These are phyloP conservation scores for Drosophila fulvimacula DNA, from an alignment of 2,888 invertebrate species.

Conservation along the genomic window DNA sequence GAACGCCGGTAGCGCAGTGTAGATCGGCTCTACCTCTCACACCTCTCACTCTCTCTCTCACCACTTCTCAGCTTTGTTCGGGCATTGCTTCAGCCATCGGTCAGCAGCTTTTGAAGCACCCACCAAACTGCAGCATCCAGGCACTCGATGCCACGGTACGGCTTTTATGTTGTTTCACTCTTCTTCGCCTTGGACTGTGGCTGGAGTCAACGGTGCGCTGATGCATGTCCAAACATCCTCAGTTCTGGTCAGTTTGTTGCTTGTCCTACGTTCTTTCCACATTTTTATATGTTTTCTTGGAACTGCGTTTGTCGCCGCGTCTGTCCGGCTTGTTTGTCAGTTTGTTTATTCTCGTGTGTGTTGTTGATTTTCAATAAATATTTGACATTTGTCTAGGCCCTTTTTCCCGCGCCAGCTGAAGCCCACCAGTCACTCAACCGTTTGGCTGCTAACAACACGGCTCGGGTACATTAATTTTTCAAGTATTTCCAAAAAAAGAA, in stretches of 20 bases:
- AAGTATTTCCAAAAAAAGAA: conserved; percentile 49
- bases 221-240: conserved; percentile 80
- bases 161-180: conserved; percentile 51
- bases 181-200: neutral
- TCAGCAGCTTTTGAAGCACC: conserved; percentile 74
- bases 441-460: conserved; percentile 68
- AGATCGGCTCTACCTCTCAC: neutral
- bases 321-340: conserved; percentile 70
- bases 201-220: conserved; percentile 56
- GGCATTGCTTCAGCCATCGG: conserved; percentile 36
- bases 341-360: conserved; percentile 67
- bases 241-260: conserved; percentile 78
- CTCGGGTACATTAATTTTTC: conserved; percentile 77
- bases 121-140: conserved; percentile 62
- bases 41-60: conserved; percentile 1
- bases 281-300: conserved; percentile 75
- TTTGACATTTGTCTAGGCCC: conserved; percentile 80
- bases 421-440: conserved; percentile 47
- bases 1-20: conserved; percentile 59
- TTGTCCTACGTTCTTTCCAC: conserved; percentile 44
- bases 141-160: conserved; percentile 39
- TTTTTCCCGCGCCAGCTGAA: conserved; percentile 57
- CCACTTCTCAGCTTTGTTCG: conserved; percentile 17
- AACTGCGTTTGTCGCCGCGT: conserved; percentile 63
- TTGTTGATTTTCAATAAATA: conserved; percentile 81